Evolutionary conservation across 2,113 vertebrate genomes (phyloP).

Genomic region (Phylloscopus trochilus): DNA sequence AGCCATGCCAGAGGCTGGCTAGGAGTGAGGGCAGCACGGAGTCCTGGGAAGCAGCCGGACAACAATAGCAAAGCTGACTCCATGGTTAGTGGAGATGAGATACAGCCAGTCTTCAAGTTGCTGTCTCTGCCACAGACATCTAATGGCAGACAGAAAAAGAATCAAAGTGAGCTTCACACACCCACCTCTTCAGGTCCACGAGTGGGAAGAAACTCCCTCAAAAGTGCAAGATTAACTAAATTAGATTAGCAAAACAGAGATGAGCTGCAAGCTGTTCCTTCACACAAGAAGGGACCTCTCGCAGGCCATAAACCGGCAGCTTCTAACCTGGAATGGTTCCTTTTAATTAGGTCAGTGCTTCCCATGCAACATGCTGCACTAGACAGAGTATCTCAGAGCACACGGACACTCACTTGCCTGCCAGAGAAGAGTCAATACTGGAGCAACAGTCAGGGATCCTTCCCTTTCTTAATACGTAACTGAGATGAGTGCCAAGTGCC

Average conservation of each 20-base stretch:
- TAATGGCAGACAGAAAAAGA: conserved; percentile 52
- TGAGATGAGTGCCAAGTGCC: not conserved
- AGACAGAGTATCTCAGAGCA: not conserved
- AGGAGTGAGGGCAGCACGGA: rapidly evolving
- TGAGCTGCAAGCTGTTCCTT: conserved; percentile 59
- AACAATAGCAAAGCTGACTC: not conserved
- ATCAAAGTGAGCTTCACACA: conserved; percentile 58
- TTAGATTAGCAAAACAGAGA: conserved; percentile 61
- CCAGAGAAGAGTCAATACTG: not conserved
- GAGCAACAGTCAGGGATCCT: not conserved
- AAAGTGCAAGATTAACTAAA: conserved; percentile 65
- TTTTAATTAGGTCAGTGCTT: conserved; percentile 62
- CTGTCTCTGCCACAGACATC: conserved; percentile 35
- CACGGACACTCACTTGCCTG: not conserved
- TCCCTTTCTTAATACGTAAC: not conserved
- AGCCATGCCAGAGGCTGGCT: not conserved
- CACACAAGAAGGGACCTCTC: conserved; percentile 36
- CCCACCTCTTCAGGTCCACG: conserved; percentile 56
- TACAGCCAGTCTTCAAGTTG: not conserved
- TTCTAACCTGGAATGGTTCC: conserved; percentile 27
- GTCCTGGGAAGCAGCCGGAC: not conserved
- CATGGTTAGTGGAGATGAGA: not conserved
- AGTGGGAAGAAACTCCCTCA: conserved; percentile 66
- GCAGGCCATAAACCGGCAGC: conserved; percentile 40
- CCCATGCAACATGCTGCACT: conserved; percentile 16